Base-by-base conservation (phyloP, 2,797 vertebrate genomes). In the Zalophus californianus region DNA sequence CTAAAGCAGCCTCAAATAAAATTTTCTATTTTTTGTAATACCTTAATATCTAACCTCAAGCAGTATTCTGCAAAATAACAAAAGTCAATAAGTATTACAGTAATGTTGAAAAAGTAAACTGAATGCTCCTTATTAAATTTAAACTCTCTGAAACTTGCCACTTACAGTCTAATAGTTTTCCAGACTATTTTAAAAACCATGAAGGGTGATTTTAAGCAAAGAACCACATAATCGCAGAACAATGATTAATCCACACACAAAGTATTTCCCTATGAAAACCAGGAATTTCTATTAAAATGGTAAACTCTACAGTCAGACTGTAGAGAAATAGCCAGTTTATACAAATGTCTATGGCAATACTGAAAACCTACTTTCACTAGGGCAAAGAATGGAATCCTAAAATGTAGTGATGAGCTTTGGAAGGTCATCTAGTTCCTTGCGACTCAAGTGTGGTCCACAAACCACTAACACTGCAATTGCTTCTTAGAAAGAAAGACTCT, bases 131-230 rank as follows among this genome's bases (percentile, higher is more conserved):
- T 79, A 80, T 66, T 83, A 96, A 95, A 90, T 35, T 78, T 90
- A 84, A 93, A 41, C 7, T 88, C 21, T 75, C 77, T 88, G 29
- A 96, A 94, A 96, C 82, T 88, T 94, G 75, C 21, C 68, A 73
- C 14, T 77, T 66, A 93, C 35, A 86, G 27, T 90, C 58, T 68
- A 64, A 77, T n/a, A 72, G n/a, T 25, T 92, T 29, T 80, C n/a
- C 83, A 94, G 86, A 73, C 54, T 75, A 92, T 66, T 83, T 78
- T 60, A 70, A 93, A 97, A 86, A 96, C 44, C 18, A 23, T 86
- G 15, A 94, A 91, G 66, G 38, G 87, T 80, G n/a, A 78, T 70
- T 96, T 90, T 93, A 83, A 91, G n/a, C n/a, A 88, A 94, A 97
- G 27, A 95, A 77, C 16, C 27, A 80, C 18, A 73, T 25, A 68